Conservation (phyloP, 2,888 invertebrate genomes). For the Camptogramma bilineatum region DNA sequence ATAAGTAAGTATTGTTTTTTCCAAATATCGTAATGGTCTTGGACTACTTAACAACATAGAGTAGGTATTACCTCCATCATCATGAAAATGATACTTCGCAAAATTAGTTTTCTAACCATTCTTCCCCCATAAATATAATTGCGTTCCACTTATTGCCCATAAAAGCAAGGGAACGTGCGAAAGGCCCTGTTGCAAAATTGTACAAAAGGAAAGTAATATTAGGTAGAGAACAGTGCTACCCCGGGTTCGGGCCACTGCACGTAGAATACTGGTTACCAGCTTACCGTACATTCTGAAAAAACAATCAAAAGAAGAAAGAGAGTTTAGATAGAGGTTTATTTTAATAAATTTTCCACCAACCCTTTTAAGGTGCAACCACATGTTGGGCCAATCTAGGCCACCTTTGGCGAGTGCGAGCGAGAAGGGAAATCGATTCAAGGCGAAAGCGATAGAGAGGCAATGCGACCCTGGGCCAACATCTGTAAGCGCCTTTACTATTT, state of each 20-base stretch:
- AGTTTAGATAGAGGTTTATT: no score
- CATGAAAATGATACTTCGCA: conserved; percentile 69
- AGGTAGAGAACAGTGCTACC: conserved; percentile 43
- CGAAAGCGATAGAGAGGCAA: no score
- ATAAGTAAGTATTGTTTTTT: no score
- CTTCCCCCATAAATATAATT: conserved; percentile 84
- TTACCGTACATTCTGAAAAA: neutral
- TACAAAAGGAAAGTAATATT: conserved; percentile 85
- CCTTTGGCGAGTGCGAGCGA: no score
- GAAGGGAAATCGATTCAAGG: no score
- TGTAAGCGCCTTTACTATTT: no score
- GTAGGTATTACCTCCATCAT: conserved; percentile 27
- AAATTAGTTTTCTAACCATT: conserved; percentile 84
- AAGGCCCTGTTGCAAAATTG: conserved; percentile 84
- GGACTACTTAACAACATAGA: neutral
- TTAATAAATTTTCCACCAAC: no score
- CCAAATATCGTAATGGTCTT: neutral
- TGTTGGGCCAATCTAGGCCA: no score
- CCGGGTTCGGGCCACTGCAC: conserved; percentile 5
- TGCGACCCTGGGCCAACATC: no score
- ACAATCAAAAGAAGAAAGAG: neutral
- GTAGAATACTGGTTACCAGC: conserved; percentile 8
- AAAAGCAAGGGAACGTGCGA: conserved; percentile 84
- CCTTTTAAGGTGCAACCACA: no score
- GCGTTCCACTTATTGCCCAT: conserved; percentile 85